These are phyloP conservation scores for Melanaphis sacchari DNA, from an alignment of 1,140 invertebrate genomes.

Conservation along the genomic window DNA sequence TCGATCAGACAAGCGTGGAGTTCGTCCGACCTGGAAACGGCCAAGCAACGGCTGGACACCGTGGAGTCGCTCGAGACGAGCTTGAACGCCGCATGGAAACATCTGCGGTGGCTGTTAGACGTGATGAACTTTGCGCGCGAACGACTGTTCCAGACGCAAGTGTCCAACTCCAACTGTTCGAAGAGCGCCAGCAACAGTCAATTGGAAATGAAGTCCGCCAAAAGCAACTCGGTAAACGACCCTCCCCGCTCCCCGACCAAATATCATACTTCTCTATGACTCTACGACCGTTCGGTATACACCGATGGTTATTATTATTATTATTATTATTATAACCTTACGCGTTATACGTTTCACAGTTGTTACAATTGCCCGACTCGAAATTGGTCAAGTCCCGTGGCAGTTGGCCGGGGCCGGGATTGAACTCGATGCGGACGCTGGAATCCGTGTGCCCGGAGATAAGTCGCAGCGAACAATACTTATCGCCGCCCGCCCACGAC, in stretches of 20 bases:
- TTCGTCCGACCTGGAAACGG: constrained; percentile 80
- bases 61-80: constrained; percentile 83
- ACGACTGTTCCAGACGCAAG: constrained; percentile 66
- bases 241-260: no score
- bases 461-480: constrained; percentile 83
- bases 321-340: background rate
- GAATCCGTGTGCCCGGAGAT: constrained; percentile 70
- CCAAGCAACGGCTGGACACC: constrained; percentile 82
- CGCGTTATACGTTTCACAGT: constrained; percentile 61
- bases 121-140: constrained; percentile 91
- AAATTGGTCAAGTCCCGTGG: constrained; percentile 80
- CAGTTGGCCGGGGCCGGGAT: constrained; percentile 83
- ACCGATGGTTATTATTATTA: no score
- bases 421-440: constrained; percentile 60
- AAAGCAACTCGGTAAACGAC: constrained; percentile 41
- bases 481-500: constrained; percentile 62
- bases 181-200: constrained; percentile 52
- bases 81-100: constrained; percentile 88
- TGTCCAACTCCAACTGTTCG: constrained; percentile 60
- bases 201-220: constrained; percentile 47
- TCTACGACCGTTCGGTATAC: background rate
- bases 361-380: constrained; percentile 75
- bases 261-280: background rate
- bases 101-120: constrained; percentile 93
- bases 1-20: constrained; percentile 79